Base-by-base conservation (phyloP, 2,113 vertebrate species). In the Oreocharis arfaki region DNA sequence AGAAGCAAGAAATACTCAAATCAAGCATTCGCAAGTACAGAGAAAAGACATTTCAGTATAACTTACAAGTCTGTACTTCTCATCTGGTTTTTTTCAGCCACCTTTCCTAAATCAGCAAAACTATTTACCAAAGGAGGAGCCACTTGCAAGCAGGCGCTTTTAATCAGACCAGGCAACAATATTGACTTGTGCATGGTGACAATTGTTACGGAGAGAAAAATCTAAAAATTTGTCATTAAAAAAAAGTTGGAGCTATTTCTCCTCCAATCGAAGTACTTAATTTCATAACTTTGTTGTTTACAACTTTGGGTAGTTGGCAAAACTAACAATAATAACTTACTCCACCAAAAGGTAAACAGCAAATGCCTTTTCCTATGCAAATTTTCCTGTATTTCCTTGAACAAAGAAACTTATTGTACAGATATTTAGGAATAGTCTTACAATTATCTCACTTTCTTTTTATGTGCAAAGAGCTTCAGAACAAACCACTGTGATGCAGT, bases 131-230 rank as follows among this genome's bases (percentile, higher is more conserved):
- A 91, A 70, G 39, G 64, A 76, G 13, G 11, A 85, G 23, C 44
- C 55, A 93, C 42, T 79, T 50, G 37, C 57, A 69, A 92, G 42
- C 52, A 76, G 42, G 49, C 94, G 52, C 52, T 84, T 92, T 90
- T 79, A 70, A 94, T 90, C 74, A 79, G 70, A 80, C 77, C 64
- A 56, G 63, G 63, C 90, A 95, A 94, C 63, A 87, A 59, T 74
- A 80, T 8, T 88, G 68, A 84, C 67, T 42, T 59, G 46, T 74
- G 15, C 2, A 0, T 41, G 21, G 32, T 81, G 77, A 69, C 37
- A 95, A 61, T 5, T 55, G 5, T 26, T 79, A 57, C 0, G 39
- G 13, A 84, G 19, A 69, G 24, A 90, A 92, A 75, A 92, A 46
- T 21, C 7, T 35, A 33, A 93, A 78, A 83, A 87, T 35, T 68